A percentile compares a stretch with the other conserved stretches of the same genome.
Conservation (phyloP, 2,113 vertebrate genomes). For the Ancistrus triradiatus region DNA sequence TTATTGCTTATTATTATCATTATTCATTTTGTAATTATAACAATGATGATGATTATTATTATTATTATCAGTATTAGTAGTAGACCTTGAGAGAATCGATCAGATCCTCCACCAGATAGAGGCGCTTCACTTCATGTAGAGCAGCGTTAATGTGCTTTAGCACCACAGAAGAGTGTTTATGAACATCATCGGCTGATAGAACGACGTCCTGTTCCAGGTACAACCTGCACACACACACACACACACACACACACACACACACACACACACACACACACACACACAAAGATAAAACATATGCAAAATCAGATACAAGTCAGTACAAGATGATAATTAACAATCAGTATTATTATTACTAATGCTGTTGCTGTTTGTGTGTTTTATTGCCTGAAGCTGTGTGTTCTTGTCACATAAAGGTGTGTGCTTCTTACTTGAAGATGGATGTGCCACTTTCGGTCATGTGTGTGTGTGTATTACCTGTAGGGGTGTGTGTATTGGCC, state of each 20-base stretch:
- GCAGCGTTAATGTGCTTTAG: slow-evolving; percentile 76
- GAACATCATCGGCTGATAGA: slow-evolving; percentile 79
- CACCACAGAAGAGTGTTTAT: slow-evolving; percentile 79
- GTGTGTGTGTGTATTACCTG: slow-evolving; percentile 61
- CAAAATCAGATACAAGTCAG: too few species aligned
- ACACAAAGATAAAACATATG: too few species aligned
- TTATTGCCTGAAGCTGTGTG: too few species aligned
- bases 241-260: too few species aligned
- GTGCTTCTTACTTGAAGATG: neutral
- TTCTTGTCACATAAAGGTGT: neutral
- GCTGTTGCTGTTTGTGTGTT: too few species aligned
- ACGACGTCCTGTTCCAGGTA: slow-evolving; percentile 81
- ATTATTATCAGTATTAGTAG: neutral
- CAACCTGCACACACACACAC: slow-evolving; percentile 60
- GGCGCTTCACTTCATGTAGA: slow-evolving; percentile 76
- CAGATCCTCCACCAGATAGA: slow-evolving; percentile 85
- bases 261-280: too few species aligned
- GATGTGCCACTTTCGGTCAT: too few species aligned
- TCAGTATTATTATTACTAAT: too few species aligned
- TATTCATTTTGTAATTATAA: too few species aligned
- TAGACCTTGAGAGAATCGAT: slow-evolving; percentile 85
- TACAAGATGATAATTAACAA: too few species aligned
- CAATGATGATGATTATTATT: too few species aligned
- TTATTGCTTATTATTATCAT: too few species aligned
- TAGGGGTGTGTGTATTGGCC: slow-evolving; percentile 83